Base-by-base conservation (phyloP, 2,797 vertebrate genomes). In the Acanthurus tractus region DNA sequence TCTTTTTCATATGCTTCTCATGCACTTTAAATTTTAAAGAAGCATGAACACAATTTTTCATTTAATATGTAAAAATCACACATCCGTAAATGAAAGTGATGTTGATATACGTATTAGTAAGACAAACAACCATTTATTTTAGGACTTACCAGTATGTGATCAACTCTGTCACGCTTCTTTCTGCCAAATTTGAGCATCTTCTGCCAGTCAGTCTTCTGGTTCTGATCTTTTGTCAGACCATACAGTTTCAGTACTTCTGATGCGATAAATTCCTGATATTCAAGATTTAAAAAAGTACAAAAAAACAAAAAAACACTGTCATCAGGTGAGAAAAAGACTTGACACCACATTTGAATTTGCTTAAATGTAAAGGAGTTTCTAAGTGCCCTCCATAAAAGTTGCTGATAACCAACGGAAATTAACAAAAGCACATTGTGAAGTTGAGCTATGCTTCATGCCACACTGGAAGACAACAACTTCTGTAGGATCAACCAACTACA, bases 181-280 rank as follows among this genome's bases (percentile, higher is more conserved):
- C 97, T 95, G 82, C 98, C 98, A 86, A 99, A 99, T 92, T 99
- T 99, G 78, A 99, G 96, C 97, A 98, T 99, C 92, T 98, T 99
- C 92, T 99, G 98, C 97, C 98, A 99, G 92, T 99, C 98, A 9
- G 95, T 97, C 94, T 97, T 98, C 86, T 97, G 96, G 92, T 91
- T 96, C 63, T 95, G 90, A 57, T 98, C 97, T 68, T 97, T 97
- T 83, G 91, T 95, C 76, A 99, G 92, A 85, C 96, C 94, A 18
- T 96, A 96, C 59, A 99, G 74, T 85, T 97, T 97, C 76, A 99
- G 92, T 22, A 99, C 96, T 94, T 99, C 97, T 23, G 94, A 78
- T 72, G 96, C 88, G 86, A 99, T 94, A 86, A 97, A 98, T 4
- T 90, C 92, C 95, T 96, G 84, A 17, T 9, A n/a, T 66, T 76